These are phyloP conservation scores for Silvanus unidentatus DNA, from an alignment of 2,888 invertebrate species.

Conservation along the genomic window DNA sequence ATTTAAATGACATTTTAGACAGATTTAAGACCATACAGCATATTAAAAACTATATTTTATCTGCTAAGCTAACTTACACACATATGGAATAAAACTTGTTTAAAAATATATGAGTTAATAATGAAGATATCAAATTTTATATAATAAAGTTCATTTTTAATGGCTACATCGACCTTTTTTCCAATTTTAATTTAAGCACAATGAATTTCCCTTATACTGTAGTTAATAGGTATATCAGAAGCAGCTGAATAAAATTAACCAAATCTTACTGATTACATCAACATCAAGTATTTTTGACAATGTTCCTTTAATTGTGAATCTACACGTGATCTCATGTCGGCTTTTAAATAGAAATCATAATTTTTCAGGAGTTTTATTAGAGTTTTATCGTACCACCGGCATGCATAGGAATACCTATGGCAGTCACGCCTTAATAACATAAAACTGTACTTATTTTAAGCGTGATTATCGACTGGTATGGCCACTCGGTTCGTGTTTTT, in stretches of 20 bases:
- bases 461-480: slow-evolving; percentile 29
- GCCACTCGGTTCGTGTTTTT: slow-evolving; percentile 26
- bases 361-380: slow-evolving; percentile 1
- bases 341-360: neutral
- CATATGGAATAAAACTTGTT: slow-evolving; percentile 1
- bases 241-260: no score
- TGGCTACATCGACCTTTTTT: slow-evolving; percentile 8
- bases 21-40: no score
- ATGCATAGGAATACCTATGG: slow-evolving; percentile 6
- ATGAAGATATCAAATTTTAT: slow-evolving; percentile 15
- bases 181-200: no score
- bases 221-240: no score
- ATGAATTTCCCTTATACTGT: no score
- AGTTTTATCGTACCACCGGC: neutral
- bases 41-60: no score
- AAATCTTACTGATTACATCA: no score
- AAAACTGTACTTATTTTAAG: slow-evolving; percentile 28
- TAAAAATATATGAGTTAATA: slow-evolving; percentile 3
- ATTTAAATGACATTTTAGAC: no score
- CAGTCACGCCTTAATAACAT: slow-evolving; percentile 26
- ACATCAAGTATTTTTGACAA: no score
- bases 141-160: slow-evolving; percentile 8
- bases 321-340: no score
- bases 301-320: no score
- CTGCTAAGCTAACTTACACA: no score